phyloP scores from a whole-genome alignment of 2,797 vertebrate genomes.

The Microcaecilia unicolor region DNA sequence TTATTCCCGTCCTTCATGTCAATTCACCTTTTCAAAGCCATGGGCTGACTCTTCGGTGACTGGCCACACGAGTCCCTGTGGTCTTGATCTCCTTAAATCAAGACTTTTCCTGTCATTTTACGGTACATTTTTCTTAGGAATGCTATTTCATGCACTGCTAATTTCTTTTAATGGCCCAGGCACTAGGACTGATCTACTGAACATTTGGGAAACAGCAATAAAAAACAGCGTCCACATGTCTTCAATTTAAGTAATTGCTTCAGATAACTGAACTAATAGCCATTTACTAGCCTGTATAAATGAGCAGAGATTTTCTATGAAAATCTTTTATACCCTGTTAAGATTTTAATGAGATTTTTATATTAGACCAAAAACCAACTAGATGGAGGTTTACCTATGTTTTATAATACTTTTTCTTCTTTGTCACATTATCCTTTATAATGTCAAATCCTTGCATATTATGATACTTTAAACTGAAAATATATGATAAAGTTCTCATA shows the following conservation, averaged over 20 bases:
- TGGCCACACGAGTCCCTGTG: not conserved
- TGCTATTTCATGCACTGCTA: constrained; percentile 12
- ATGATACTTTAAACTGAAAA: too few relatives aligned
- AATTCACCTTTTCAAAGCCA: constrained; percentile 2
- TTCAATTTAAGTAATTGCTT: not conserved
- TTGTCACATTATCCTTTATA: too few relatives aligned
- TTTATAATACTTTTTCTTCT: too few relatives aligned
- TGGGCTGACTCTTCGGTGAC: not conserved
- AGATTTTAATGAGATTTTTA: too few relatives aligned
- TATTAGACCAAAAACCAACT: too few relatives aligned
- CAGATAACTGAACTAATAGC: not conserved
- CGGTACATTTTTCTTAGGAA: constrained; percentile 11
- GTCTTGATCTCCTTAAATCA: constrained; percentile 5
- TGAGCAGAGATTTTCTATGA: too few relatives aligned
- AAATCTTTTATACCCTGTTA: too few relatives aligned
- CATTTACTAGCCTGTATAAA: too few relatives aligned
- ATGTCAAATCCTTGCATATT: too few relatives aligned
- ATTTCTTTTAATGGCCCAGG: constrained; percentile 1
- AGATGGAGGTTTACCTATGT: too few relatives aligned
- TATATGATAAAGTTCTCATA: too few relatives aligned
- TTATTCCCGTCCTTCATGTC: not conserved
- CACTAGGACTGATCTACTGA: not conserved
- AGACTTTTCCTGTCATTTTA: constrained; percentile 20
- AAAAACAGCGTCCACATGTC: not conserved
- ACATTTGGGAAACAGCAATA: not conserved